A percentile compares a stretch with the other conserved stretches of the same genome.
Conservation (phyloP, 2,797 vertebrate genomes). For the Hippoglossus hippoglossus region DNA sequence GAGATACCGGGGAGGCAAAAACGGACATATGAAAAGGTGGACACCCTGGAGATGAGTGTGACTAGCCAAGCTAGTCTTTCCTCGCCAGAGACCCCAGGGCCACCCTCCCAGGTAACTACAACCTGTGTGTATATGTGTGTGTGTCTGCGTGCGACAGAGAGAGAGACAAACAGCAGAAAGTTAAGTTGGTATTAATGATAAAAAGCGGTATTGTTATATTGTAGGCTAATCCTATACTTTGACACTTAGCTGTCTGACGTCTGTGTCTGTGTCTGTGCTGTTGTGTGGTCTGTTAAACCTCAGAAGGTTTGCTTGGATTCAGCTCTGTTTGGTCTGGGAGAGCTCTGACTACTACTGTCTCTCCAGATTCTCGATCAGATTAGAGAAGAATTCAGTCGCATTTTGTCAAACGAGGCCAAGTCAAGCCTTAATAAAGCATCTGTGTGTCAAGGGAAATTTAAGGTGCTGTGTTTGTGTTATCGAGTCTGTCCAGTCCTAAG, state of each 20-base stretch:
- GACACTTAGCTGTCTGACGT: constrained; percentile 24
- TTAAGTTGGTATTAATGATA: constrained; percentile 7
- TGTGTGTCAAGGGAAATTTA: constrained; percentile 28
- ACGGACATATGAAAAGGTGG: constrained; percentile 92
- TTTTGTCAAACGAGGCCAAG: constrained; percentile 30
- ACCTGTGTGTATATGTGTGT: not conserved
- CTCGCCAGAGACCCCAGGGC: constrained; percentile 80
- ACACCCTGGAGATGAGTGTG: constrained; percentile 90
- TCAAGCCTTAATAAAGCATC: not conserved
- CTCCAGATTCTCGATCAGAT: constrained; percentile 39
- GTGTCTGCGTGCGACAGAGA: not conserved
- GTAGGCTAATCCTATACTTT: constrained; percentile 27
- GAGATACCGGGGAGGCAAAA: constrained; percentile 89
- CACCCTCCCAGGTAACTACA: constrained; percentile 86
- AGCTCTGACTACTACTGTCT: constrained; percentile 31
- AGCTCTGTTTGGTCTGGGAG: constrained; percentile 41
- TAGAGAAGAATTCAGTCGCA: constrained; percentile 38
- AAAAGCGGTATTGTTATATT: constrained; percentile 10
- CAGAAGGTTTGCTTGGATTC: constrained; percentile 40
- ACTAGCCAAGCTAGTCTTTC: constrained; percentile 86
- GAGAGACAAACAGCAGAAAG: not conserved
- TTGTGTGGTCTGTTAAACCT: constrained; percentile 43
- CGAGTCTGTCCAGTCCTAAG: constrained; percentile 6
- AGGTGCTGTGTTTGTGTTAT: constrained; percentile 2
- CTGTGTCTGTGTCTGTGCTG: constrained; percentile 3